phyloP scores from a whole-genome alignment of 2,113 vertebrate species.

The Chionodraco myersi region DNA sequence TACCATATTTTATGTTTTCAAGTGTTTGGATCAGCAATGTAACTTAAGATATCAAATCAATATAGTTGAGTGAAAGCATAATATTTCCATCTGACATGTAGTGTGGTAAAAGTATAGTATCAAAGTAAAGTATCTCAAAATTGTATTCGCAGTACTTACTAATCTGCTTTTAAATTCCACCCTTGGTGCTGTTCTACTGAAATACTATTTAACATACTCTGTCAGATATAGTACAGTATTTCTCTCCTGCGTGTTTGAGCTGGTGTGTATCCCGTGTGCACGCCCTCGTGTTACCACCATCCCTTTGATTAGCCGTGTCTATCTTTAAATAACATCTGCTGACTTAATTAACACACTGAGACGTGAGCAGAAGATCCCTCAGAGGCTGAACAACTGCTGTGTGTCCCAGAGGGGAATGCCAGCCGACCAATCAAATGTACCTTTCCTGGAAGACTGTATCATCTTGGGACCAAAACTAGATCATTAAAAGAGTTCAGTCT shows the following conservation, averaged over 20 bases:
- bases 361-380: conserved; percentile 33
- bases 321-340: conserved; percentile 67
- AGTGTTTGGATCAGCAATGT: no score
- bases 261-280: background rate
- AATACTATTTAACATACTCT: background rate
- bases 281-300: conserved; percentile 8
- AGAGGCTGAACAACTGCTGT: conserved; percentile 20
- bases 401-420: conserved; percentile 50
- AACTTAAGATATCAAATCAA: background rate
- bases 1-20: no score
- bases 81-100: background rate
- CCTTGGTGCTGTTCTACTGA: background rate
- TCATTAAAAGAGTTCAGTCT: conserved; percentile 3
- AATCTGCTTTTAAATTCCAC: background rate
- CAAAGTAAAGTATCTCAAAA: no score
- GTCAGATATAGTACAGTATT: background rate
- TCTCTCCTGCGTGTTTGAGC: conserved; percentile 2
- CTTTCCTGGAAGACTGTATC: conserved; percentile 21
- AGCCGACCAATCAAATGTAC: conserved; percentile 39
- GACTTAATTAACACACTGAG: conserved; percentile 70
- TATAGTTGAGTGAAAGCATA: background rate
- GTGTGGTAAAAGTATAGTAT: background rate
- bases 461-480: conserved; percentile 14
- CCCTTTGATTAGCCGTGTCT: conserved; percentile 56
- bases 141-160: no score